phyloP scores from a whole-genome alignment of 2,888 invertebrate species.

The Baronia brevicornis region DNA sequence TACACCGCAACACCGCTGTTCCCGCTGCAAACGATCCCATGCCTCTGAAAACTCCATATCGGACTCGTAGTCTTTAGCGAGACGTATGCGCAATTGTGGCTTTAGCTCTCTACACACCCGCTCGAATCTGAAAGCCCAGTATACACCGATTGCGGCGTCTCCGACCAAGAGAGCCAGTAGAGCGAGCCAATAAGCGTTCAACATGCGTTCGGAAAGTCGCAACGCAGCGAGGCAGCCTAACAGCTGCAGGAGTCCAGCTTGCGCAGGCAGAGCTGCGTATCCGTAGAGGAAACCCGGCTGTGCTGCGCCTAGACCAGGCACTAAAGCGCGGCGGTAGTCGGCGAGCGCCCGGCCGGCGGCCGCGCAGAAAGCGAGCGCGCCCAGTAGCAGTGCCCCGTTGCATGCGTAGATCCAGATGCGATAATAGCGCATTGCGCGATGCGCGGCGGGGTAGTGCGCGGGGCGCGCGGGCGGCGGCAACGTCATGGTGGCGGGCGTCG shows the following conservation, averaged over 20 bases:
- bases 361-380: slow-evolving; percentile 86
- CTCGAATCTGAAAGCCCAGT: slow-evolving; percentile 89
- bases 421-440: slow-evolving; percentile 84
- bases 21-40: slow-evolving; percentile 86
- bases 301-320: slow-evolving; percentile 84
- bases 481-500: slow-evolving; percentile 74
- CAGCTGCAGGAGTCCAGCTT: slow-evolving; percentile 81
- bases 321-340: slow-evolving; percentile 82
- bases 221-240: slow-evolving; percentile 89
- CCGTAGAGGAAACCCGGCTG: slow-evolving; percentile 91
- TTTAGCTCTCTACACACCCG: slow-evolving; percentile 83
- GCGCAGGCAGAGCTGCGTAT: slow-evolving; percentile 86
- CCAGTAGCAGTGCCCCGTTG: slow-evolving; percentile 90
- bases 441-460: slow-evolving; percentile 73
- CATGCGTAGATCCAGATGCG: slow-evolving; percentile 95
- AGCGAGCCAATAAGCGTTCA: slow-evolving; percentile 90
- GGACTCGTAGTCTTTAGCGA: slow-evolving; percentile 82
- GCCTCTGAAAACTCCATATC: slow-evolving; percentile 83
- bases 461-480: slow-evolving; percentile 76
- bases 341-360: slow-evolving; percentile 83
- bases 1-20: slow-evolving; percentile 87
- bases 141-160: slow-evolving; percentile 88
- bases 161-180: slow-evolving; percentile 86
- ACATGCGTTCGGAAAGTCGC: slow-evolving; percentile 85
- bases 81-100: slow-evolving; percentile 78